Percentiles rank a stretch among this genome's conserved stretches.
Conservation (phyloP, 2,797 vertebrate species). For the Pteronotus mesoamericanus region DNA sequence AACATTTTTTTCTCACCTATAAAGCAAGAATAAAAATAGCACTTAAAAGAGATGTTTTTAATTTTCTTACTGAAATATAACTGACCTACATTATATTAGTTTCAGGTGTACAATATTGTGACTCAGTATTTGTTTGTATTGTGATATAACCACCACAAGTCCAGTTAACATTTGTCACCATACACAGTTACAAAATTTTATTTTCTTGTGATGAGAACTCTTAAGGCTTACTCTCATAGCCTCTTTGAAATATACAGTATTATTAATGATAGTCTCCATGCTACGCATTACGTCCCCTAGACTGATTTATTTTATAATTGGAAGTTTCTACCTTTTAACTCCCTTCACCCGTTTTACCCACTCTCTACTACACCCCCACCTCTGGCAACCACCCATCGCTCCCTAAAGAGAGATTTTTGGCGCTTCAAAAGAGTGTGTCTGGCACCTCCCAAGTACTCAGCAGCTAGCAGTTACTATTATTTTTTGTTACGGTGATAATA, state of each 20-base stretch:
- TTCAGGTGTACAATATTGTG: not conserved
- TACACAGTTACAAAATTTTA: not conserved
- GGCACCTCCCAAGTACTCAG: not conserved
- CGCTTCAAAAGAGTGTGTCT: not conserved
- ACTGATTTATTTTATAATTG: not conserved
- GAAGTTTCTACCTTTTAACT: not conserved
- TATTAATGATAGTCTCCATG: not conserved
- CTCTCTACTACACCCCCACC: not conserved
- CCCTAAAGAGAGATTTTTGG: not conserved
- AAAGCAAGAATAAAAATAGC: conserved; percentile 14
- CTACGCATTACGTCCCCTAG: not conserved
- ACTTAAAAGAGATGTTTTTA: not conserved
- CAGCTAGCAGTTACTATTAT: not conserved
- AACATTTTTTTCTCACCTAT: conserved; percentile 39
- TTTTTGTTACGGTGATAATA: not conserved
- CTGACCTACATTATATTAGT: not conserved
- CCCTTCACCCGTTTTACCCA: not conserved
- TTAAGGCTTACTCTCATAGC: not conserved
- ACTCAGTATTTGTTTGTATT: not conserved
- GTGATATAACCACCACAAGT: not conserved
- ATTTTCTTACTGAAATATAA: not conserved
- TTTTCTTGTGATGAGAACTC: not conserved
- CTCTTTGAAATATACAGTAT: not conserved
- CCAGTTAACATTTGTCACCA: not conserved
- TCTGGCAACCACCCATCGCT: not conserved